Percentiles rank a stretch among this genome's conserved stretches.
Evolutionary conservation across 2,113 vertebrate species (phyloP).

Genomic region (Gopherus evgoodei): DNA sequence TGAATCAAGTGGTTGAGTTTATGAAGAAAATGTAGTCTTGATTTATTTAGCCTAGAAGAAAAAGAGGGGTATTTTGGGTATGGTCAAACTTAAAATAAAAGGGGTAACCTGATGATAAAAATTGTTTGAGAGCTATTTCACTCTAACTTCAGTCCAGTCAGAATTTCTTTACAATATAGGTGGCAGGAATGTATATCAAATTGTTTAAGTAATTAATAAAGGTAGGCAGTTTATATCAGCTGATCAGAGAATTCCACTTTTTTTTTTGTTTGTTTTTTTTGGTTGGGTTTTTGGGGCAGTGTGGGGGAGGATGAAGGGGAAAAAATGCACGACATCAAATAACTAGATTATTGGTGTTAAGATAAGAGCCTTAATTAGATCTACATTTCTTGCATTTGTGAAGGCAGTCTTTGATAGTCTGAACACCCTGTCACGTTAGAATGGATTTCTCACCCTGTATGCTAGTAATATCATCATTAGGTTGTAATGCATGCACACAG

Average conservation of each 20-base stretch:
- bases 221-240: not conserved
- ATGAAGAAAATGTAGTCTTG: conserved; percentile 31
- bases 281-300: too few species aligned
- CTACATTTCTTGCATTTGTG: not conserved
- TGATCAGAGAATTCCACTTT: not conserved
- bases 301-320: not conserved
- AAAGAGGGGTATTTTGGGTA: not conserved
- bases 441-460: not conserved
- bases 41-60: conserved; percentile 29
- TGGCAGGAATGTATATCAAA: fast-evolving
- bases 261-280: not conserved
- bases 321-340: not conserved
- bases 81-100: not conserved
- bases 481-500: not conserved
- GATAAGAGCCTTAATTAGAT: conserved; percentile 10
- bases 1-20: not conserved
- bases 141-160: fast-evolving
- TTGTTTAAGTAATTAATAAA: not conserved
- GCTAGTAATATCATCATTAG: not conserved
- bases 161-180: not conserved
- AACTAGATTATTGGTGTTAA: conserved; percentile 12
- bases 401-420: fast-evolving
- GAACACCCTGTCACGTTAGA: fast-evolving
- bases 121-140: not conserved
- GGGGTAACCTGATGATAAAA: not conserved